Conservation (phyloP, 2,113 vertebrate genomes). For the Xerus inauris region DNA sequence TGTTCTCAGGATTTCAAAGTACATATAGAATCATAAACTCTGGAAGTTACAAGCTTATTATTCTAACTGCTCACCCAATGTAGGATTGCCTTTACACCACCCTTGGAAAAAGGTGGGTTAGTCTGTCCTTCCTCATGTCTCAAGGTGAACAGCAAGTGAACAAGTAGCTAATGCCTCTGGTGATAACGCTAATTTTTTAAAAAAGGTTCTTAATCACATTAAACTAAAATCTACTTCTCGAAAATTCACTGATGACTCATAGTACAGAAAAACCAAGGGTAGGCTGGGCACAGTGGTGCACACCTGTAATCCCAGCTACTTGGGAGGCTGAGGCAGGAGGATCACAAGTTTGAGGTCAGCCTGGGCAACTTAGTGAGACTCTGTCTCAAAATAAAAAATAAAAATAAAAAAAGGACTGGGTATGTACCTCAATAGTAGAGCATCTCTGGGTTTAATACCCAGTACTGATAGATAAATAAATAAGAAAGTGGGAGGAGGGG, state of each 20-base stretch:
- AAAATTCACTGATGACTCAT: neutral
- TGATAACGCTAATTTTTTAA: neutral
- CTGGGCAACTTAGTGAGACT: no score
- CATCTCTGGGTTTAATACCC: no score
- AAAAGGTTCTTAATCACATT: constrained; percentile 4
- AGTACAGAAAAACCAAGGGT: neutral
- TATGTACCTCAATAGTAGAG: no score
- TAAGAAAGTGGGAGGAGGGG: no score
- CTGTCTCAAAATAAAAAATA: no score
- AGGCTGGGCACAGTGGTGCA: neutral
- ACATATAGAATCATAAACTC: neutral
- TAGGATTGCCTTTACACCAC: neutral
- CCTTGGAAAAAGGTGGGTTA: neutral
- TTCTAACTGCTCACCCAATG: neutral
- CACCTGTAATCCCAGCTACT: no score
- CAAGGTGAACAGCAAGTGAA: neutral
- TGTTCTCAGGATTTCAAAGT: constrained; percentile 51
- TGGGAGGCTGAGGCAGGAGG: no score
- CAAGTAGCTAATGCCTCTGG: neutral
- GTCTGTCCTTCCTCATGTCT: neutral
- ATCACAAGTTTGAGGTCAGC: no score
- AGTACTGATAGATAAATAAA: no score
- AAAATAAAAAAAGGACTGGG: no score
- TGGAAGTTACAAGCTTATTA: neutral
- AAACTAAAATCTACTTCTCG: constrained; percentile 7